These are phyloP conservation scores for Sapayoa aenigma DNA, from an alignment of 2,113 vertebrate species.

Conservation along the genomic window DNA sequence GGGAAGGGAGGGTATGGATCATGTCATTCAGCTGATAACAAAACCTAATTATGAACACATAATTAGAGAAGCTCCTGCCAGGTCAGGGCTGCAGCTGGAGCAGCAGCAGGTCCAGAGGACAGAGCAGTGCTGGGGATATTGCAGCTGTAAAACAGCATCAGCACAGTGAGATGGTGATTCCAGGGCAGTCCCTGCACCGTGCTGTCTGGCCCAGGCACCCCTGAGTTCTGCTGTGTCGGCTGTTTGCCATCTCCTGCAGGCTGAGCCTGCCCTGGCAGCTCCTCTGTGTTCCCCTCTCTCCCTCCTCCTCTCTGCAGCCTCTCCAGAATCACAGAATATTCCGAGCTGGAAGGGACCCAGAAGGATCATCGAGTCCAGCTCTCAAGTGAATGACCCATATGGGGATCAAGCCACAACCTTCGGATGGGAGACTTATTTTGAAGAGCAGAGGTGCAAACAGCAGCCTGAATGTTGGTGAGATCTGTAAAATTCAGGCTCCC, in stretches of 20 bases:
- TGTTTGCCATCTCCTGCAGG: background rate
- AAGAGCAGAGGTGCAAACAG: background rate
- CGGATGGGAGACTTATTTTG: background rate
- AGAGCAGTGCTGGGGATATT: background rate
- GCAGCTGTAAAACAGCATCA: background rate
- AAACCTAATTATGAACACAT: background rate
- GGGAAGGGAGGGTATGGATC: background rate
- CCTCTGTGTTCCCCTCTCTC: accelerated
- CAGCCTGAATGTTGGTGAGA: background rate
- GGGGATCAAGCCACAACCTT: background rate
- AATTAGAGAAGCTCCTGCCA: background rate
- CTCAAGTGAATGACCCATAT: background rate
- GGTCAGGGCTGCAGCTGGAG: background rate
- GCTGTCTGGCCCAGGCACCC: background rate
- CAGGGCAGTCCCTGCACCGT: background rate
- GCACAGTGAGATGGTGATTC: background rate
- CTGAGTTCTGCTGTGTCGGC: background rate
- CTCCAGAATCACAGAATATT: background rate
- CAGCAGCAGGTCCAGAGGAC: background rate
- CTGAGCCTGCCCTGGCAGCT: background rate
- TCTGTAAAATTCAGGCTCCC: background rate
- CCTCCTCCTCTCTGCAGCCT: background rate
- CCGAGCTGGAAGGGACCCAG: background rate
- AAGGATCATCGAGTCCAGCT: background rate
- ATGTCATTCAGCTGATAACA: background rate